Percentiles rank a stretch among this genome's conserved stretches.
phyloP scores from a whole-genome alignment of 2,888 invertebrate species.

The Corythucha ciliata region DNA sequence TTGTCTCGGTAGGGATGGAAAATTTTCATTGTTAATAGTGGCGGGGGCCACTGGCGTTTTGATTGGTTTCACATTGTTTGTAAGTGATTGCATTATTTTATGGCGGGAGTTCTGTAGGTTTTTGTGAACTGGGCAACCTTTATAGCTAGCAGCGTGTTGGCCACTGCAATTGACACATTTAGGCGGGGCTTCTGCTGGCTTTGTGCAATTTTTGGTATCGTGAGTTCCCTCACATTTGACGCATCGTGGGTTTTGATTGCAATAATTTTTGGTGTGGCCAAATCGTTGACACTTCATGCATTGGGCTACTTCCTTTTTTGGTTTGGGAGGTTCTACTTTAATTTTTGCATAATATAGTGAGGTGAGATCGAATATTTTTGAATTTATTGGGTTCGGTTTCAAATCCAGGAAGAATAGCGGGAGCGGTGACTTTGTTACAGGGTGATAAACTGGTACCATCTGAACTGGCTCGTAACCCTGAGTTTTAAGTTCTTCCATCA shows the following conservation, averaged over 20 bases:
- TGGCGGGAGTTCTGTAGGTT: slow-evolving; percentile 9
- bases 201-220: background rate
- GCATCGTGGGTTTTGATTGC: slow-evolving; percentile 3
- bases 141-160: slow-evolving; percentile 12
- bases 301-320: background rate
- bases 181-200: background rate
- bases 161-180: slow-evolving; percentile 15
- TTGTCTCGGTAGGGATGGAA: slow-evolving; percentile 9
- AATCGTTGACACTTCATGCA: slow-evolving; percentile 8
- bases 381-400: no score
- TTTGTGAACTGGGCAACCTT: slow-evolving; percentile 11
- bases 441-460: slow-evolving; percentile 13
- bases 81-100: slow-evolving; percentile 2
- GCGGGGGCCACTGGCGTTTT: background rate
- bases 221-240: slow-evolving; percentile 5
- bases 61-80: no score
- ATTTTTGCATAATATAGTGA: no score
- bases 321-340: no score
- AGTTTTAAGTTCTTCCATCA: slow-evolving; percentile 12
- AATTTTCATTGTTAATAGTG: slow-evolving; percentile 1
- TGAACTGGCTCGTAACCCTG: slow-evolving; percentile 14
- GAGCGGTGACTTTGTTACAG: slow-evolving; percentile 8
- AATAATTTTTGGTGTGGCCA: no score
- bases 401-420: no score
- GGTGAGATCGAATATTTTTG: no score